Evolutionary conservation across 2,888 invertebrate species (phyloP).

Genomic region (Seira musarum): DNA sequence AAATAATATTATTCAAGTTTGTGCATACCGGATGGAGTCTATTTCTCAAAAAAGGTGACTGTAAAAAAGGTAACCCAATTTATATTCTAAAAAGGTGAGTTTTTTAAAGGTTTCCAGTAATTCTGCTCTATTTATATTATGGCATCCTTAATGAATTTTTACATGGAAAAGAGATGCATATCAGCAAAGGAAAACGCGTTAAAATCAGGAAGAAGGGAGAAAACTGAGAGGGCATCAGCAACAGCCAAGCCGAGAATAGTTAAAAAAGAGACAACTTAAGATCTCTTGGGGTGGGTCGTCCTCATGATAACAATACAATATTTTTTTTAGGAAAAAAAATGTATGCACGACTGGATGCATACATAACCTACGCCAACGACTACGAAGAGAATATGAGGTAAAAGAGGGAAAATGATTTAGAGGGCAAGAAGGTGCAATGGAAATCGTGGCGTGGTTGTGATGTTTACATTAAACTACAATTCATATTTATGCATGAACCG

Average conservation of each 20-base stretch:
- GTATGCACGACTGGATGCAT: conserved; percentile 30
- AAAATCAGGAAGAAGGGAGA: conserved; percentile 57
- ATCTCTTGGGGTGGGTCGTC: conserved; percentile 54
- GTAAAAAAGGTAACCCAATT: conserved; percentile 41
- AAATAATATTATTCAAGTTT: neutral
- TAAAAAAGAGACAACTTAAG: conserved; percentile 45
- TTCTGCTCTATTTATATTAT: conserved; percentile 31
- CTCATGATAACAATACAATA: conserved; percentile 35
- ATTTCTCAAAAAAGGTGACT: neutral
- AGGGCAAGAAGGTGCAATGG: no score
- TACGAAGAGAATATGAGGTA: no score
- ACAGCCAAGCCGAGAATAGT: conserved; percentile 28
- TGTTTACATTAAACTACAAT: no score
- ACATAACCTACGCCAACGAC: conserved; percentile 46
- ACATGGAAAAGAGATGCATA: conserved; percentile 56
- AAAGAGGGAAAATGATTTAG: no score
- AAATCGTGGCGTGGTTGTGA: no score
- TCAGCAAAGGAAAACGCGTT: conserved; percentile 48
- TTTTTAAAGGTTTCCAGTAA: conserved; percentile 18
- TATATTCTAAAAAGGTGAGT: conserved; percentile 34
- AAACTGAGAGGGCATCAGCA: conserved; percentile 32
- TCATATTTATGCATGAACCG: conserved; percentile 26
- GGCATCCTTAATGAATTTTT: conserved; percentile 42
- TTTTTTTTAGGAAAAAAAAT: conserved; percentile 38
- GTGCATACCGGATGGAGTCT: neutral